A percentile compares a stretch with the other conserved stretches of the same genome.
phyloP scores from a whole-genome alignment of 2,113 vertebrate species.

The Sterrhoptilus dennistouni region DNA sequence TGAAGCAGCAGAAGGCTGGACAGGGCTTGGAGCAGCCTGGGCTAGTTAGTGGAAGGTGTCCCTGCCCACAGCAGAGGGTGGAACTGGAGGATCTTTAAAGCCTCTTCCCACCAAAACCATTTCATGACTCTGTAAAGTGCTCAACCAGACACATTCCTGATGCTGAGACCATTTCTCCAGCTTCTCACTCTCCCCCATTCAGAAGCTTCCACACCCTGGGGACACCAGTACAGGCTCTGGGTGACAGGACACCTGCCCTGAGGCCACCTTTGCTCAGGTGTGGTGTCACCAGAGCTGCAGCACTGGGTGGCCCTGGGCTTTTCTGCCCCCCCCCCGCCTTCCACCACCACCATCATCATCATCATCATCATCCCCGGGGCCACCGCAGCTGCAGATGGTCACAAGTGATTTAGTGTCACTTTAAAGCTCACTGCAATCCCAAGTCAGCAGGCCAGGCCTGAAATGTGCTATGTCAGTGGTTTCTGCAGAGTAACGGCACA shows the following conservation, averaged over 20 bases:
- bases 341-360: no score
- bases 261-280: neutral
- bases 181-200: neutral
- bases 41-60: neutral
- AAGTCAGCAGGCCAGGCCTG: neutral
- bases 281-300: neutral
- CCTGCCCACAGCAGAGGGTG: neutral
- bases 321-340: neutral
- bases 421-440: neutral
- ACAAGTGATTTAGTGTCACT: neutral
- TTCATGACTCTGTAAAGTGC: neutral
- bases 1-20: neutral
- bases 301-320: rapidly evolving
- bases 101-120: neutral
- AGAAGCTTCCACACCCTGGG: neutral
- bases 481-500: slow-evolving; percentile 7
- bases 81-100: neutral
- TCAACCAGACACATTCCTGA: neutral
- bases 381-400: rapidly evolving
- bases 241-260: rapidly evolving
- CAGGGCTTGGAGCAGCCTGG: neutral
- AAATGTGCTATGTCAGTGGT: neutral
- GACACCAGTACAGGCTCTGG: neutral
- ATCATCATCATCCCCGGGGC: neutral
- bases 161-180: neutral